Conservation (phyloP, 2,113 vertebrate genomes). For the Parotia lawesii region DNA sequence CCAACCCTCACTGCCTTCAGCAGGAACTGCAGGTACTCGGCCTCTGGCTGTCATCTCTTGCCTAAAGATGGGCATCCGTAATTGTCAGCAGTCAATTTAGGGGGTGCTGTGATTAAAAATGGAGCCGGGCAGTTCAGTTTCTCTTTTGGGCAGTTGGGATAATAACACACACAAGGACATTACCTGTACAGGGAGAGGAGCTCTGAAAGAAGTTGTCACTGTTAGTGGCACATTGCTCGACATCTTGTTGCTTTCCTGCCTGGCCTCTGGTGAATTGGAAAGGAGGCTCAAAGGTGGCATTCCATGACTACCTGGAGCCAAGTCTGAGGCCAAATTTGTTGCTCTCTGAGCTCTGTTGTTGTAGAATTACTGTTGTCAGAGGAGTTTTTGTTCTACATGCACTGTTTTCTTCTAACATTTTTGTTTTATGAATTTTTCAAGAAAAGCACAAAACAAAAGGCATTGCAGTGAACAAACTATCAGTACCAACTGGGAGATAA, state of each 20-base stretch:
- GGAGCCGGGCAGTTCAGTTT: not conserved
- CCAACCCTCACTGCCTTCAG: not conserved
- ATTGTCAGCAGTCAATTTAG: not conserved
- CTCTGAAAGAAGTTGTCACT: not conserved
- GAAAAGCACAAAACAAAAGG: not conserved
- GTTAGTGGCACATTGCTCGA: not conserved
- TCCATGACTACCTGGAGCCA: not conserved
- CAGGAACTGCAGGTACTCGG: not conserved
- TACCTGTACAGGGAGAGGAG: not conserved
- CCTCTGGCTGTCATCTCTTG: not conserved
- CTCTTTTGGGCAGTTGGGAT: not conserved
- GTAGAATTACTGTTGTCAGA: not conserved
- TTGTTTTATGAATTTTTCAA: conserved; percentile 48
- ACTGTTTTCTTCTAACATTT: not conserved
- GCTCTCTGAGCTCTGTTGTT: not conserved
- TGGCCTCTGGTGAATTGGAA: not conserved
- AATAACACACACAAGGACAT: not conserved
- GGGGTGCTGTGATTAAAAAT: not conserved
- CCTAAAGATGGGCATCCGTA: not conserved
- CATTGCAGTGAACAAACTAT: not conserved
- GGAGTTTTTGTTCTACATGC: not conserved
- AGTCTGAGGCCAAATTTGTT: not conserved
- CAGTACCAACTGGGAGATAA: not conserved
- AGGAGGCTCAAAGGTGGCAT: not conserved
- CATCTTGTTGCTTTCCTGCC: not conserved